phyloP scores from a whole-genome alignment of 2,888 invertebrate species.

The Desoria tigrina region DNA sequence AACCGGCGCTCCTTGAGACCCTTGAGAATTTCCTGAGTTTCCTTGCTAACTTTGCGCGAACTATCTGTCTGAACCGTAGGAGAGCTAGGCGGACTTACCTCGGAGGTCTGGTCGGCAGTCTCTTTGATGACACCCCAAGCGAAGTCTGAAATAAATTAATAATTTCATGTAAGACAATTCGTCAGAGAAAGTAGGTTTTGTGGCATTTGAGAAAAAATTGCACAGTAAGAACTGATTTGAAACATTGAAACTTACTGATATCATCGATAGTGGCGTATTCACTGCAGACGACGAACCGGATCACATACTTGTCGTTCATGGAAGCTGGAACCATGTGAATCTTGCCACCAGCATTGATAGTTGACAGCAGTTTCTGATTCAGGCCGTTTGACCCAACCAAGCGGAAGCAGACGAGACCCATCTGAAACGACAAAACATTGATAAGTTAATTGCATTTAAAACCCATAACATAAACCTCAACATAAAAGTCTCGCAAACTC shows the following conservation, averaged over 20 bases:
- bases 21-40: conserved; percentile 40
- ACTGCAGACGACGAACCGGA: conserved; percentile 77
- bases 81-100: conserved; percentile 33
- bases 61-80: conserved; percentile 6
- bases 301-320: conserved; percentile 72
- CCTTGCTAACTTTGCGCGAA: conserved; percentile 34
- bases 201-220: conserved; percentile 24
- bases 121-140: conserved; percentile 67
- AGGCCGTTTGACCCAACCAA: conserved; percentile 69
- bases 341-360: conserved; percentile 78
- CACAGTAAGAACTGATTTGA: not conserved
- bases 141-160: conserved; percentile 58
- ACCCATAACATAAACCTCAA: conserved; percentile 1
- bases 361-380: conserved; percentile 74
- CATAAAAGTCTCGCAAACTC: conserved; percentile 4
- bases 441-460: not conserved
- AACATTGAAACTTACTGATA: conserved; percentile 43
- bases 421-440: conserved; percentile 52
- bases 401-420: conserved; percentile 78
- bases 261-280: conserved; percentile 70
- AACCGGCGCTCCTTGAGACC: conserved; percentile 37
- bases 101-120: conserved; percentile 61
- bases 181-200: no score
- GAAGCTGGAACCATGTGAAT: conserved; percentile 84
- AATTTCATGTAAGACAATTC: conserved; percentile 21